These are phyloP conservation scores for Siniperca chuatsi DNA, from an alignment of 2,113 vertebrate genomes.

Conservation along the genomic window DNA sequence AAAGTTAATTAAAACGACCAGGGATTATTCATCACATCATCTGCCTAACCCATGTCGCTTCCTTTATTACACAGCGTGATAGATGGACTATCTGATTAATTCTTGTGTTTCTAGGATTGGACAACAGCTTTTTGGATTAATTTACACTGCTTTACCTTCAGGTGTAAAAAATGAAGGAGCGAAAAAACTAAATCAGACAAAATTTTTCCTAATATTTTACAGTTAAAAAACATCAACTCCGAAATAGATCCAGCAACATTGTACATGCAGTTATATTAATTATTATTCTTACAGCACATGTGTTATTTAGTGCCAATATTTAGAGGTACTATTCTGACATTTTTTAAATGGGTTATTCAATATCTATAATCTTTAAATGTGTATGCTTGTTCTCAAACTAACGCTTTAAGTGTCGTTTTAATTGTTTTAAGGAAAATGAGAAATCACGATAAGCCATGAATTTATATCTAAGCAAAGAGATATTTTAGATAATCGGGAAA, in stretches of 20 bases:
- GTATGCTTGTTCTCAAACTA: not conserved
- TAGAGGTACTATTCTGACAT: not conserved
- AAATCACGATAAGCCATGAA: slow-evolving; percentile 2
- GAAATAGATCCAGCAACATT: not conserved
- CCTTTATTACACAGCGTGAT: slow-evolving; percentile 98
- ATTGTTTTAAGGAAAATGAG: not conserved
- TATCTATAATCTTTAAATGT: not conserved
- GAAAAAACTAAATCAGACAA: slow-evolving; percentile 17
- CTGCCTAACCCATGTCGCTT: slow-evolving; percentile 97
- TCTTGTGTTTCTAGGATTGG: slow-evolving; percentile 99
- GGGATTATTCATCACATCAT: slow-evolving; percentile 99
- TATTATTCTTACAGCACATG: not conserved
- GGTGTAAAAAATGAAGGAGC: slow-evolving; percentile 75
- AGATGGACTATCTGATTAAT: slow-evolving; percentile 97
- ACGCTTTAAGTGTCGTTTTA: not conserved
- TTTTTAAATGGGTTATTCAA: not conserved
- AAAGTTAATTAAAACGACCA: slow-evolving; percentile 99
- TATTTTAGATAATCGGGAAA: slow-evolving; percentile 31
- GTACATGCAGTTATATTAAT: not conserved
- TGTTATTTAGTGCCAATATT: slow-evolving; percentile 9
- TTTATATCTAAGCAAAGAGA: slow-evolving; percentile 6
- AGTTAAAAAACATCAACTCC: not conserved
- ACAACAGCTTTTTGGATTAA: slow-evolving; percentile 93
- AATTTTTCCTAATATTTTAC: slow-evolving; percentile 13
- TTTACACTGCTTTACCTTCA: slow-evolving; percentile 88